Base-by-base conservation (phyloP, 2,113 vertebrate genomes). In the Narcine bancroftii region DNA sequence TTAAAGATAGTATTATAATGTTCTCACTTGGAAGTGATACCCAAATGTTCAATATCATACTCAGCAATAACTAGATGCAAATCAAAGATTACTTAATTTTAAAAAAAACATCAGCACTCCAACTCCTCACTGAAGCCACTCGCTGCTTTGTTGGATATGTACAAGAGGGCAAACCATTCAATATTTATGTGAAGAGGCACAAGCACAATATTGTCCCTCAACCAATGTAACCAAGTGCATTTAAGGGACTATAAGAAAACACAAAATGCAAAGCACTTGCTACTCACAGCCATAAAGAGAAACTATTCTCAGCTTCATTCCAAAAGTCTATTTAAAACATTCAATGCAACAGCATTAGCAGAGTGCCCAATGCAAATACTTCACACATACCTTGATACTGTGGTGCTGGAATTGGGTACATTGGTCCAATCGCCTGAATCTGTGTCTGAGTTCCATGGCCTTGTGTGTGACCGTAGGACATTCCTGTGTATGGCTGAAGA, bases 361-460 rank as follows among this genome's bases (percentile, higher is more conserved):
- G 9, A 50, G 47, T 50, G 77, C 53, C 56, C 39, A 4, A 3
- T 17, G n/a, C 33, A 60, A 56, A n/a, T 13, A 2, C 56, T 56
- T 24, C 4, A 9, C 72, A 33, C 94, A 73, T 96, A 99, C 99
- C 98, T 96, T 97, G 97, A 93, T 97, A 99, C 79, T 97, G 94
- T 29, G 95, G 94, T 0, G 96, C 92, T 87, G 97, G 97, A 50
- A 96, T 39, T 0, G 97, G 96, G 94, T 97, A 98, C 94, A 98
- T 94, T 93, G 97, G 97, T 79, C 95, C 95, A 2, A 96, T 93
- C 1, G 97, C 95, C 94, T 99, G 98, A 92, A 98, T 95, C 26
- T 97, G 97, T 89, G 97, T 96, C n/a, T 96, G 92, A 81, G 95
- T 93, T 0, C 95, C 53, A 93, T 95, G 92, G 7, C 94, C 93